phyloP scores from a whole-genome alignment of 1,140 invertebrate species.

The Drosophila novamexicana region DNA sequence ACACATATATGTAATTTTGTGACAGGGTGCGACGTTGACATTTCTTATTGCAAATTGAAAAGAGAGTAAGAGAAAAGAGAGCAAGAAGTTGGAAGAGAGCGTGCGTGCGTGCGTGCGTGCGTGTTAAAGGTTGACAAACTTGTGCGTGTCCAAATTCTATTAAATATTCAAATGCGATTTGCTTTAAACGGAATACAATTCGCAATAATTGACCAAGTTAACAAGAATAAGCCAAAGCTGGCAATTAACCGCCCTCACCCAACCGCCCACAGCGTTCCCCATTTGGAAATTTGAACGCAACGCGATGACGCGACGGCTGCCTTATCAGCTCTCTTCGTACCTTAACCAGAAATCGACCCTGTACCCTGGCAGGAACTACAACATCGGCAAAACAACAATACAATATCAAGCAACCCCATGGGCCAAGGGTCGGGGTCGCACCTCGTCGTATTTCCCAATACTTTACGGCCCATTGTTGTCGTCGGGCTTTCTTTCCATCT shows the following conservation, averaged over 20 bases:
- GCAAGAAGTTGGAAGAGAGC: neutral
- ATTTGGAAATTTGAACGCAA: conserved; percentile 11
- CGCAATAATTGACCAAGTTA: conserved; percentile 54
- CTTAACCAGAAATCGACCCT: conserved; percentile 43
- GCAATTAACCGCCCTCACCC: conserved; percentile 24
- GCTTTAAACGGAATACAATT: conserved; percentile 57
- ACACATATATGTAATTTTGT: neutral
- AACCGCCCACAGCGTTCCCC: conserved; percentile 14
- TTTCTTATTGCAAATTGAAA: conserved; percentile 27
- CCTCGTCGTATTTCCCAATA: conserved; percentile 50
- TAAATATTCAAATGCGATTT: conserved; percentile 69
- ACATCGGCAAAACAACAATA: conserved; percentile 30
- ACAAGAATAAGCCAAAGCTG: conserved; percentile 2
- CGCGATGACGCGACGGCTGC: conserved; percentile 21
- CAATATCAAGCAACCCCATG: conserved; percentile 52
- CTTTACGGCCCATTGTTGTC: conserved; percentile 45
- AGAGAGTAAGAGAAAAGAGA: conserved; percentile 8
- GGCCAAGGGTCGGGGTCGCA: conserved; percentile 38
- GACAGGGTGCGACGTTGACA: conserved; percentile 50
- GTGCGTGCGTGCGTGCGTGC: conserved; percentile 12
- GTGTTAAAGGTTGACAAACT: conserved; percentile 30
- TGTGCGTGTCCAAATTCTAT: conserved; percentile 67
- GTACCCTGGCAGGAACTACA: conserved; percentile 1
- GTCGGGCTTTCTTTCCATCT: conserved; percentile 35
- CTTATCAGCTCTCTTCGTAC: conserved; percentile 18